Conservation (phyloP, 64 coral and sea anemone genomes). For the Cladopsammia gracilis region DNA sequence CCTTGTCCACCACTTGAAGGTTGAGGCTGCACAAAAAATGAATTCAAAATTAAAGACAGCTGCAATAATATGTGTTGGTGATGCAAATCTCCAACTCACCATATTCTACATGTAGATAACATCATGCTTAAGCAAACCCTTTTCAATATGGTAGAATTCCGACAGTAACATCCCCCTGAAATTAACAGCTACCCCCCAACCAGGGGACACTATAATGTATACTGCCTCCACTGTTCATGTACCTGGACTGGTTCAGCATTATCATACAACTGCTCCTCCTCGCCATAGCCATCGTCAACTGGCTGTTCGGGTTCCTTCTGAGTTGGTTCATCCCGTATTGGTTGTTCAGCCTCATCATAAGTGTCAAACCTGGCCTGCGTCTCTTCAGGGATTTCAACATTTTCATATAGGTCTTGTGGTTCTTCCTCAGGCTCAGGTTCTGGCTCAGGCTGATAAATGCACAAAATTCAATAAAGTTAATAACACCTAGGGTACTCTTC, state of each 20-base stretch:
- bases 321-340: constrained; percentile 5
- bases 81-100: too few species aligned
- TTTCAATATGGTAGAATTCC: too few species aligned
- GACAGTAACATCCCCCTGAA: too few species aligned
- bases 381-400: background rate
- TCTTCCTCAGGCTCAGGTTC: constrained; percentile 35
- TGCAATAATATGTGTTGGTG: too few species aligned
- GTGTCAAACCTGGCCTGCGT: background rate
- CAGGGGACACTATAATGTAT: too few species aligned
- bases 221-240: too few species aligned
- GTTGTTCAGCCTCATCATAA: background rate
- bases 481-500: too few species aligned
- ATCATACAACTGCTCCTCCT: constrained; percentile 58
- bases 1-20: constrained; percentile 25
- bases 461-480: too few species aligned
- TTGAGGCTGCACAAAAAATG: constrained; percentile 22
- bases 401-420: constrained; percentile 73
- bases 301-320: background rate
- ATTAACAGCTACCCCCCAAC: too few species aligned
- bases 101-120: too few species aligned
- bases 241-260: constrained; percentile 32
- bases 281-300: background rate
- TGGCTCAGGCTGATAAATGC: background rate
- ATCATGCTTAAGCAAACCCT: too few species aligned
- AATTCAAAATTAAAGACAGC: too few species aligned